A percentile compares a stretch with the other conserved stretches of the same genome.
Conservation (phyloP, 64 coral and sea anemone genomes). For the Montipora foliosa region DNA sequence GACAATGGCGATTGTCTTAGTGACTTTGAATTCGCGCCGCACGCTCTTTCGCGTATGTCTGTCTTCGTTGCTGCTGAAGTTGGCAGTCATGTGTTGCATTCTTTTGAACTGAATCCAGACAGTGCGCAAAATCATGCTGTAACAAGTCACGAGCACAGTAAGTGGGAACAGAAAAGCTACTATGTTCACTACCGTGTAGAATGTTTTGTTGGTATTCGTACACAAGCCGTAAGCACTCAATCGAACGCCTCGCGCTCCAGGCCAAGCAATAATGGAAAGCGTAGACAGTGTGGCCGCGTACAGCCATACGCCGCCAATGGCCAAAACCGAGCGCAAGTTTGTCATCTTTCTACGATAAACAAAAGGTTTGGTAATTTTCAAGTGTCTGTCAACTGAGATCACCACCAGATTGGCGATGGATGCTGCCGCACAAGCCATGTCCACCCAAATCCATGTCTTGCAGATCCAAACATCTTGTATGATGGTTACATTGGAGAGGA, state of each 20-base stretch:
- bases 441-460: constrained; percentile 76
- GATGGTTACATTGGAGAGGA: constrained; percentile 8
- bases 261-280: constrained; percentile 71
- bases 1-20: constrained; percentile 85
- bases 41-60: constrained; percentile 59
- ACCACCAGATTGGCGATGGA: constrained; percentile 87
- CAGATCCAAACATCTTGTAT: constrained; percentile 44
- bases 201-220: constrained; percentile 59
- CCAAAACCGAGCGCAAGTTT: constrained; percentile 53
- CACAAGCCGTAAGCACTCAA: not conserved
- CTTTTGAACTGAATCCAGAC: constrained; percentile 85
- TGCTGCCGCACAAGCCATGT: constrained; percentile 78
- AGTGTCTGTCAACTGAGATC: constrained; percentile 81
- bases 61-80: constrained; percentile 71
- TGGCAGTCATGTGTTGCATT: constrained; percentile 57
- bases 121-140: constrained; percentile 61
- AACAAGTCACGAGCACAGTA: constrained; percentile 62
- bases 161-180: constrained; percentile 78
- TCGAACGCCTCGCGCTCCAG: constrained; percentile 16
- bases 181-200: constrained; percentile 78
- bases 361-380: constrained; percentile 94
- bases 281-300: constrained; percentile 68
- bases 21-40: constrained; percentile 83
- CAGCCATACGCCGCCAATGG: constrained; percentile 72
- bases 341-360: constrained; percentile 81